Evolutionary conservation across 1,140 invertebrate genomes (phyloP), one percentile per base, ranked within the genome.

Genomic region (Cephus cinctus): DNA sequence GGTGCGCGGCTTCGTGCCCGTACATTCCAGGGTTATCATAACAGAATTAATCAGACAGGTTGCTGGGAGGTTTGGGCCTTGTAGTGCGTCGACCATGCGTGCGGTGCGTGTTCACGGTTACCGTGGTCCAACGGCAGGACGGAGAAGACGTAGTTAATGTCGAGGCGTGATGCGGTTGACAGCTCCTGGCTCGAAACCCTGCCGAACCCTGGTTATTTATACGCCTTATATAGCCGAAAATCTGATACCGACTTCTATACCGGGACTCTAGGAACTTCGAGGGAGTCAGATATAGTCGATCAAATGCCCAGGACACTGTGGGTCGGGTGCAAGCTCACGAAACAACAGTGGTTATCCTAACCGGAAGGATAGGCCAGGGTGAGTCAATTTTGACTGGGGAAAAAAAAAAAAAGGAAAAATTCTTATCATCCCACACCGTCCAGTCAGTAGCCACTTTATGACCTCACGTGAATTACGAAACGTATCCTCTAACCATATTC

Each of bases 1-100:
- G n/a, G n/a, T n/a, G n/a, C n/a, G n/a, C n/a, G n/a, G n/a, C n/a
- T n/a, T n/a, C n/a, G n/a, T n/a, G n/a, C n/a, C n/a, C n/a, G n/a
- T 47, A 43, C 56, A 61, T 61, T 59, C 59, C 47, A 35, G 27
- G 34, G 31, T 59, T 56, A 59, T 59, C 56, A 51, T 43, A 58
- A 56, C 27, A 30, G 42, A 54, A 58, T 61, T 61, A 62, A 62
- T 60, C 55, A 57, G 35, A 50, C 42, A 39, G 32, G 21, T 39
- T 38, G 34, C 32, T 18, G 34, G 34, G 34, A 36, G 34, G 34
- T 11, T 8, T 18, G 34, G 8, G 8, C 8, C 34, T 36, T 36
- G 34, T 36, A 36, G 14, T 18, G 15, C 21, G 44, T 36, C 18
- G 14, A 23, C 14, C 38, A 19, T n/a, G 16, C 18, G 15, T 5